Percentiles rank a stretch among this genome's conserved stretches.
Evolutionary conservation across 2,888 invertebrate species (phyloP).

Genomic region (Dryomyza anilis): DNA sequence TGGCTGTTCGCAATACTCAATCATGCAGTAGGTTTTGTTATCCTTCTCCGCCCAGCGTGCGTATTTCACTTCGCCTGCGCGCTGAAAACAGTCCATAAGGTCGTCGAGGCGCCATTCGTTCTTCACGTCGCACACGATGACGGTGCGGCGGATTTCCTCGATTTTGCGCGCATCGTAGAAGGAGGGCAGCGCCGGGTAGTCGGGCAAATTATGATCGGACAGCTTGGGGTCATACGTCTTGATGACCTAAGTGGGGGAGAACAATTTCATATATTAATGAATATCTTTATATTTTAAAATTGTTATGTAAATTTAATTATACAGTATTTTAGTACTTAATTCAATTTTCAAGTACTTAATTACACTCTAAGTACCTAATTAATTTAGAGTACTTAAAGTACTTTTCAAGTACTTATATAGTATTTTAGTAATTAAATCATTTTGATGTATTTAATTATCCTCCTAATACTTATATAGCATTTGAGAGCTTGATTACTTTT

Average conservation of each 20-base stretch:
- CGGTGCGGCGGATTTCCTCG: conserved; percentile 94
- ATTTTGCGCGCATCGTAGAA: conserved; percentile 86
- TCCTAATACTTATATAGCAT: no score
- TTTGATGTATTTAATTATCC: no score
- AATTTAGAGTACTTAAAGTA: no score
- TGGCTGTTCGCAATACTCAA: conserved; percentile 93
- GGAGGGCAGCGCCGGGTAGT: conserved; percentile 89
- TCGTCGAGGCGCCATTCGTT: conserved; percentile 78
- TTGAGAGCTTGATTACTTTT: no score
- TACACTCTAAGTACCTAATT: no score
- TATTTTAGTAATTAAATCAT: no score
- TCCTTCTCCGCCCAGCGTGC: conserved; percentile 88
- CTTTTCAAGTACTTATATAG: no score
- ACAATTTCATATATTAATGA: not conserved
- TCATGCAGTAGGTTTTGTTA: conserved; percentile 78
- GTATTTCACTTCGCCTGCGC: conserved; percentile 94
- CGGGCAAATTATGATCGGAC: conserved; percentile 78
- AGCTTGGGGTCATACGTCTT: conserved; percentile 90
- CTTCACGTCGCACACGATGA: conserved; percentile 81
- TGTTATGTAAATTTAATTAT: no score
- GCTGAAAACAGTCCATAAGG: conserved; percentile 84
- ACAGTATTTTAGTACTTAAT: no score
- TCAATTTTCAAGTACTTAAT: no score
- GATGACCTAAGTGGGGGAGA: conserved; percentile 69
- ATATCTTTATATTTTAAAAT: no score